Evolutionary conservation across 1,140 invertebrate genomes (phyloP), one percentile per base, ranked within the genome.

Genomic region (Drosophila eugracilis): DNA sequence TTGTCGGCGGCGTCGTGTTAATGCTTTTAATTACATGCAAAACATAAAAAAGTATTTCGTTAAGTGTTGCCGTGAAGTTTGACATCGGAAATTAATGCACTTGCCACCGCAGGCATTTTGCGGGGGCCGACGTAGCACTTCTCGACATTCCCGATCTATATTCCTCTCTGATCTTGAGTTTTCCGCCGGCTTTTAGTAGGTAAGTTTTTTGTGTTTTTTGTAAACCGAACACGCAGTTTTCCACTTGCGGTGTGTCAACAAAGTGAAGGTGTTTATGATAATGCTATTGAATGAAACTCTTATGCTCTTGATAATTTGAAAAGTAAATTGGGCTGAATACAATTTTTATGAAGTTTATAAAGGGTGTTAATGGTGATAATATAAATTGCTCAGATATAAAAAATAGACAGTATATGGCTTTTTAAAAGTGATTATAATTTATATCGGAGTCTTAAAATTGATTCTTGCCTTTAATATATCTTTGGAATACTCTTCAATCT

Each of bases 21-120:
- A 88, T 86, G 75, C 71, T 78, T 83, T 86, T 86, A 88, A 88
- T 86, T 86, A 69, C 58, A 88, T 71, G 70, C 81, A 70, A 88
- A 83, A 71, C 74, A 86, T 88, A 75, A 81, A 83, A 75, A 79
- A 83, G 52, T 49, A 75, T 67, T 70, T 54, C 81, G 54, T 86
- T 70, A 74, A 77, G 81, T 88, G 83, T 88, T 81, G 69, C 77
- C 69, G 63, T 83, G 81, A 83, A 83, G 74, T 83, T 88, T 88
- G 81, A 86, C 81, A 86, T 70, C 58, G 53, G 44, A 78, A 81
- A 67, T 88, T 55, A 88, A 81, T 88, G 83, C 77, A 85, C 44
- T 47, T 48, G 52, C 50, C 58, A 26, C 28, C 66, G 53, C 47
- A 52, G 21, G 39, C 57, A 73, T 17, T 28, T 28, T 30, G 50